phyloP scores from a whole-genome alignment of 2,797 vertebrate species.

The Enteromius afrohamiltoni region DNA sequence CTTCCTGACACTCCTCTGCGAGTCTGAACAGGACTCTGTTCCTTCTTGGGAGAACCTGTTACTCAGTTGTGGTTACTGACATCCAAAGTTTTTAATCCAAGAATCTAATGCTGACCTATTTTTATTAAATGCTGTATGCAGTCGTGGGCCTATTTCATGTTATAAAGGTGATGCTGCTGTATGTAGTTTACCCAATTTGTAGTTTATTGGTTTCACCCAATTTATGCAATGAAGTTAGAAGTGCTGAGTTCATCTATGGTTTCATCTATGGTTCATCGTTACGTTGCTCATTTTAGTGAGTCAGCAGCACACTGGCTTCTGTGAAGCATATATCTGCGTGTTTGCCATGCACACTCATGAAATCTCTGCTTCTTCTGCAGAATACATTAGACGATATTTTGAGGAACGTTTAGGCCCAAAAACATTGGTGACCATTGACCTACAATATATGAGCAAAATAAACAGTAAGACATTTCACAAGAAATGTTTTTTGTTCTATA shows the following conservation, averaged over 20 bases:
- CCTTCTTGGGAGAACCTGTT: background rate
- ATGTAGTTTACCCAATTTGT: background rate
- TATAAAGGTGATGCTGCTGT: background rate
- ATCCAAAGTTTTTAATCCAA: background rate
- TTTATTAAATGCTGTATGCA: background rate
- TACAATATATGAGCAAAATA: background rate
- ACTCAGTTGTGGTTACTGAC: background rate
- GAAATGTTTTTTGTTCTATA: background rate
- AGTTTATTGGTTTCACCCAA: background rate
- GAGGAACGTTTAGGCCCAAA: background rate
- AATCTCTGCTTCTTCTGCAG: background rate
- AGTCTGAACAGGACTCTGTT: conserved; percentile 39
- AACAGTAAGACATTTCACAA: background rate
- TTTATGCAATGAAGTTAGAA: background rate
- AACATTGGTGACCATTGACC: background rate
- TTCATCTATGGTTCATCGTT: conserved; percentile 45
- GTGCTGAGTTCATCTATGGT: conserved; percentile 26
- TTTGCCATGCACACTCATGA: background rate
- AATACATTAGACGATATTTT: background rate
- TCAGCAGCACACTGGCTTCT: conserved; percentile 38
- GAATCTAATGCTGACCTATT: background rate
- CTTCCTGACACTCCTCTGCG: conserved; percentile 12
- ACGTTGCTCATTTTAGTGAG: conserved; percentile 49
- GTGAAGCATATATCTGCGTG: background rate
- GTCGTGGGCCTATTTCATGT: background rate